These are phyloP conservation scores for Drosophila imparisetae DNA, from an alignment of 2,888 invertebrate genomes.

Conservation along the genomic window DNA sequence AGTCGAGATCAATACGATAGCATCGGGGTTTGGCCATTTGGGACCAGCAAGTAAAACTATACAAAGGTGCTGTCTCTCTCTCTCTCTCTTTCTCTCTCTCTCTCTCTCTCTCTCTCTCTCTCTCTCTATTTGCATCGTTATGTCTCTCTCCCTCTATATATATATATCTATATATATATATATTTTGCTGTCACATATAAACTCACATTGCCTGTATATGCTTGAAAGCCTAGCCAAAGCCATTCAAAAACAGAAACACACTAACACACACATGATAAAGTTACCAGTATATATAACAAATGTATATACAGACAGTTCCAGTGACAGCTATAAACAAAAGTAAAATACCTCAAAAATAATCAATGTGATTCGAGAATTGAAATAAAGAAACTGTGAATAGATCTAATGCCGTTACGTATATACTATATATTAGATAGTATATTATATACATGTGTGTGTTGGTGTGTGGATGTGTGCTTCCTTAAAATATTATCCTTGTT, in stretches of 20 bases:
- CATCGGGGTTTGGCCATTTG: conserved; percentile 97
- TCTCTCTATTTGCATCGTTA: conserved; percentile 7
- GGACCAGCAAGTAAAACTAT: conserved; percentile 92
- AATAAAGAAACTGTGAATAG: not conserved
- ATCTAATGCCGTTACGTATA: not conserved
- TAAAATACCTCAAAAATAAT: not conserved
- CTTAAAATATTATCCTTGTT: not conserved
- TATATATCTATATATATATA: not conserved
- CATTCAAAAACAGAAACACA: conserved; percentile 30
- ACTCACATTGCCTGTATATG: conserved; percentile 54
- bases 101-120: conserved; percentile 7
- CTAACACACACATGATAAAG: conserved; percentile 8
- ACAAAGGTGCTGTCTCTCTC: conserved; percentile 89
- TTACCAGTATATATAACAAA: not conserved
- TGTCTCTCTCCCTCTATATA: conserved; percentile 11
- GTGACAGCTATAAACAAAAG: not conserved
- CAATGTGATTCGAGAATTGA: not conserved
- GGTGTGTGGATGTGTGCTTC: not conserved
- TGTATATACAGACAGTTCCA: not conserved
- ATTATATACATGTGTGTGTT: conserved; percentile 1
- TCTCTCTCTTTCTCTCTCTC: conserved; percentile 5
- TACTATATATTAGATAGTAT: not conserved
- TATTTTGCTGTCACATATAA: conserved; percentile 18
- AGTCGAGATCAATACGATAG: conserved; percentile 98
- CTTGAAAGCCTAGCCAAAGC: conserved; percentile 38